Conservation (phyloP, 2,888 invertebrate genomes). For the Harpalus rufipes region DNA sequence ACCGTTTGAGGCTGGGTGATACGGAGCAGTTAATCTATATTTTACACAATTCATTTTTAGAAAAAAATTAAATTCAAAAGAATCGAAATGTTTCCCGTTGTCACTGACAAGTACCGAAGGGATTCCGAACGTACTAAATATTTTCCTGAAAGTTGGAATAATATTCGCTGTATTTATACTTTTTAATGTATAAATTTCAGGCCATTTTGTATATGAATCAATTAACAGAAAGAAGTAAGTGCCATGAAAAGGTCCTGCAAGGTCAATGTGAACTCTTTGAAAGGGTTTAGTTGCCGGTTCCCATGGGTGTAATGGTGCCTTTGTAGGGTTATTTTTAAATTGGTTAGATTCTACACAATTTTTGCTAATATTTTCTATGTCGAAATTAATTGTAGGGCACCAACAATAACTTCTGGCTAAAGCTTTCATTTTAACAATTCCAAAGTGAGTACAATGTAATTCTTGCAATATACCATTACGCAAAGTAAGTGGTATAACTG, state of each 20-base stretch:
- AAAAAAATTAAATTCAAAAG: conserved; percentile 16
- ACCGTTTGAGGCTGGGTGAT: conserved; percentile 35
- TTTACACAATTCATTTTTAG: conserved; percentile 5
- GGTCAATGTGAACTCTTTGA: conserved; percentile 63
- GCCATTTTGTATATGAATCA: conserved; percentile 70
- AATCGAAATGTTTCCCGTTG: conserved; percentile 68
- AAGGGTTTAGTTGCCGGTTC: conserved; percentile 72
- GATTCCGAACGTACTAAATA: conserved; percentile 70
- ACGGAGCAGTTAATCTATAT: conserved; percentile 33
- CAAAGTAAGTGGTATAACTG: conserved; percentile 39
- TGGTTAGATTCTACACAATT: conserved; percentile 65
- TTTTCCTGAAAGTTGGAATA: conserved; percentile 57
- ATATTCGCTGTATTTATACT: conserved; percentile 67
- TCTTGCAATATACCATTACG: conserved; percentile 46
- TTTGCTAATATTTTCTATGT: conserved; percentile 62
- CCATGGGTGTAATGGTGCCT: conserved; percentile 71
- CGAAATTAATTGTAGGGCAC: conserved; percentile 65
- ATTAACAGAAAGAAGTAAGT: conserved; percentile 40
- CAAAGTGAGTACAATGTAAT: conserved; percentile 57
- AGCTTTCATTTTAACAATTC: conserved; percentile 50
- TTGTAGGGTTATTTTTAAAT: conserved; percentile 68
- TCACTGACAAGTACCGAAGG: conserved; percentile 70
- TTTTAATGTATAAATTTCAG: conserved; percentile 69
- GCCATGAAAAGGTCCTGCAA: conserved; percentile 61
- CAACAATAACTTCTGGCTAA: conserved; percentile 65